These are phyloP conservation scores for Arothron firmamentum DNA, from an alignment of 2,113 vertebrate species.

Conservation along the genomic window DNA sequence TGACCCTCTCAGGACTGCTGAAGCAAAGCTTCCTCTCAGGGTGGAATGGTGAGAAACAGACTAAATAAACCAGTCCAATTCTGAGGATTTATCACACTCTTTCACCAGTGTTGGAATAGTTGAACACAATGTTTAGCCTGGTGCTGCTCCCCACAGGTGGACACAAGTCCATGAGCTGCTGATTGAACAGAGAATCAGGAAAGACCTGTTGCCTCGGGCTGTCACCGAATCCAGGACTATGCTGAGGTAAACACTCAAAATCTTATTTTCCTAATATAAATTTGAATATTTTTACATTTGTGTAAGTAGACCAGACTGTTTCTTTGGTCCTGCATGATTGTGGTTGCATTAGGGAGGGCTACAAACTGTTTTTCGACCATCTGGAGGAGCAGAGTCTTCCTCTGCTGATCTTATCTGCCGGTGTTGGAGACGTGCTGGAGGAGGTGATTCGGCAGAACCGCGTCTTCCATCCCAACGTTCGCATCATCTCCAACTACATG, in stretches of 20 bases:
- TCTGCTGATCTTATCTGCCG: conserved; percentile 88
- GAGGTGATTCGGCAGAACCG: conserved; percentile 81
- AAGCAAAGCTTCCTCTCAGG: conserved; percentile 85
- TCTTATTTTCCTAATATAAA: too few relatives aligned
- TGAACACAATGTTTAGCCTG: neutral
- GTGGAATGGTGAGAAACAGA: conserved; percentile 81
- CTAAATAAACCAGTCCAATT: neutral
- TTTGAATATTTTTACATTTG: too few relatives aligned
- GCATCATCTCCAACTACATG: conserved; percentile 90
- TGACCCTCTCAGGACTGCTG: conserved; percentile 71
- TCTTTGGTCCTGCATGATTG: neutral
- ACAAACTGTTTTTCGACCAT: conserved; percentile 75
- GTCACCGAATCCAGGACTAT: conserved; percentile 78
- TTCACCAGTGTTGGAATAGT: neutral
- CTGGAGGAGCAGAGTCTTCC: conserved; percentile 74
- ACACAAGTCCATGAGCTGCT: conserved; percentile 81
- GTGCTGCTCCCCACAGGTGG: conserved; percentile 76
- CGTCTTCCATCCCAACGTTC: conserved; percentile 80
- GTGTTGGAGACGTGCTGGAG: conserved; percentile 82
- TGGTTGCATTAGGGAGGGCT: conserved; percentile 75
- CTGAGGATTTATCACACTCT: neutral
- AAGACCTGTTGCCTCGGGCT: conserved; percentile 73
- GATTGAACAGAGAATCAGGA: conserved; percentile 81
- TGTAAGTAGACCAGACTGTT: neutral
- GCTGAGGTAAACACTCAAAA: conserved; percentile 75